Conservation (phyloP, 2,888 invertebrate species). For the Lithophane leautieri region DNA sequence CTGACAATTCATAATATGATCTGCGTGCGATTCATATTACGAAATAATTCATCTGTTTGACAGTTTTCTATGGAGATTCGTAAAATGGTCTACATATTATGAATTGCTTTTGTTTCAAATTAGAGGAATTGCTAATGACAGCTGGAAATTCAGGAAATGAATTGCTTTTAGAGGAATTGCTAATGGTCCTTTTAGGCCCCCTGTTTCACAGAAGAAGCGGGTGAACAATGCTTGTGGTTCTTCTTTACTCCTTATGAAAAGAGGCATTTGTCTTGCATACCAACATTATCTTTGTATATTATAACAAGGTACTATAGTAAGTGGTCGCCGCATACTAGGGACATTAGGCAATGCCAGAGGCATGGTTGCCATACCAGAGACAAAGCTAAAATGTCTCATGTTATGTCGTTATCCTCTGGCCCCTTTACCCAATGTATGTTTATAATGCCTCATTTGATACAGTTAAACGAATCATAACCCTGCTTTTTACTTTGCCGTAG, state of each 20-base stretch:
- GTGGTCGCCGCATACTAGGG: too few species aligned
- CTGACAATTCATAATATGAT: too few species aligned
- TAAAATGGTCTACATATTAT: too few species aligned
- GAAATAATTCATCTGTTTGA: too few species aligned
- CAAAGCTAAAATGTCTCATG: not conserved
- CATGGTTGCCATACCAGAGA: not conserved
- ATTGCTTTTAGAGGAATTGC: too few species aligned
- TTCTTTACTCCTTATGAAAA: not conserved
- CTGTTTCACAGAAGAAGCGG: not conserved
- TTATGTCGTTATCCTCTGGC: not conserved
- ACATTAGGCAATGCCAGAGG: not conserved
- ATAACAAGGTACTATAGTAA: not conserved
- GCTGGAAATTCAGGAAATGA: too few species aligned
- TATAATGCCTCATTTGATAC: not conserved
- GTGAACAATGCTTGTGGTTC: not conserved
- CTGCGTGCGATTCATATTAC: too few species aligned
- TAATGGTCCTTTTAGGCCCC: too few species aligned
- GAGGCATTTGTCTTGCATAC: not conserved
- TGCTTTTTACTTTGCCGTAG: too few species aligned
- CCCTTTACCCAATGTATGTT: not conserved
- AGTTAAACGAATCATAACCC: not conserved
- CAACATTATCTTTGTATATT: not conserved
- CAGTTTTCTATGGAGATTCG: too few species aligned
- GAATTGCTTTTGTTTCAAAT: too few species aligned
- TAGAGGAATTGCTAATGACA: too few species aligned